Percentiles rank a stretch among this genome's conserved stretches.
Evolutionary conservation across 1,140 invertebrate genomes (phyloP).

Genomic region (Aphis gossypii): DNA sequence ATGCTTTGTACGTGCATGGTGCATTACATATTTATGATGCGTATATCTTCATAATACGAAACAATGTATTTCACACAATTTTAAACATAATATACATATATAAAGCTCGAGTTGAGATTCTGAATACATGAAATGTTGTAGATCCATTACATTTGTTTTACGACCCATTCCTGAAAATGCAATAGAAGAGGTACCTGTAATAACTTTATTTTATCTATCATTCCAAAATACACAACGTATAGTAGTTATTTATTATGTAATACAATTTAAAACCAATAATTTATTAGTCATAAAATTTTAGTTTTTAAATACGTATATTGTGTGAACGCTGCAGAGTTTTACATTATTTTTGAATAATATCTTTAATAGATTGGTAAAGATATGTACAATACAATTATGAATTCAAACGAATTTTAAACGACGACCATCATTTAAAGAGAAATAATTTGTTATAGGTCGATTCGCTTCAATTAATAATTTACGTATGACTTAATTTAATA

Average conservation of each 20-base stretch:
- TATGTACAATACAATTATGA: too few species aligned
- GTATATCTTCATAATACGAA: background rate
- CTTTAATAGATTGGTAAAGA: too few species aligned
- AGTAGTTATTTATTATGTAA: background rate
- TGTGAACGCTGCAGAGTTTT: too few species aligned
- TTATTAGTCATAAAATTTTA: background rate
- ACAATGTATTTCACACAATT: background rate
- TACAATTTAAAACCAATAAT: background rate
- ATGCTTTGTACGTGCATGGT: background rate
- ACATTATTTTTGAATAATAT: too few species aligned
- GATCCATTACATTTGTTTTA: slow-evolving; percentile 22
- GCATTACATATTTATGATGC: background rate
- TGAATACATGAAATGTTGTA: background rate
- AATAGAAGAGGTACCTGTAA: background rate
- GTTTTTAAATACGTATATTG: background rate
- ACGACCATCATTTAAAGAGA: too few species aligned
- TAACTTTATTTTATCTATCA: slow-evolving; percentile 11
- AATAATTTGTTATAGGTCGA: too few species aligned
- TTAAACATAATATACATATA: background rate
- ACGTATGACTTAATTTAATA: too few species aligned
- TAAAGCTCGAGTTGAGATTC: background rate
- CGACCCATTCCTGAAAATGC: background rate
- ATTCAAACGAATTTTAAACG: too few species aligned
- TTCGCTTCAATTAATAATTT: too few species aligned
- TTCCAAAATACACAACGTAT: background rate